Conservation (phyloP, 2,888 invertebrate genomes). For the Notodonta ziczac region DNA sequence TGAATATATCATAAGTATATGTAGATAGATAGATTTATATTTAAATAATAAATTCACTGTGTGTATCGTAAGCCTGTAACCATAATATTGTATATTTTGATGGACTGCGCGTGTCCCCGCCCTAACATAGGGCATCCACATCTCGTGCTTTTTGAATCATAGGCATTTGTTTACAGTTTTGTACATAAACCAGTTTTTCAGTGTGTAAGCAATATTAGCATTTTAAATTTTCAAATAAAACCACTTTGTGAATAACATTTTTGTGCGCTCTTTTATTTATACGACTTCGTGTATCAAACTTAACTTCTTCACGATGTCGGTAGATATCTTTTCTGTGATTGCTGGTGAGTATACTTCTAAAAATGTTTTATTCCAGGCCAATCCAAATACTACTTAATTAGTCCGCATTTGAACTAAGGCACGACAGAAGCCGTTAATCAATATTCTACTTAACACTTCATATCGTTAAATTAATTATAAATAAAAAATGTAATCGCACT, state of each 20-base stretch:
- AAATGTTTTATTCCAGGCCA: too few relatives aligned
- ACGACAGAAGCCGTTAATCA: too few relatives aligned
- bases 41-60: constrained; percentile 54
- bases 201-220: constrained; percentile 76
- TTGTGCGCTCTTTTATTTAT: constrained; percentile 36
- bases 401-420: too few relatives aligned
- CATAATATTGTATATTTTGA: constrained; percentile 41
- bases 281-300: constrained; percentile 9
- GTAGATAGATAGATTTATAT: constrained; percentile 52
- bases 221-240: constrained; percentile 72
- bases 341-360: too few relatives aligned
- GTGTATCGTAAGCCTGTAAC: constrained; percentile 38
- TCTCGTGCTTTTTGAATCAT: not conserved
- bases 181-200: constrained; percentile 59
- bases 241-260: constrained; percentile 68
- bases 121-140: not conserved
- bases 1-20: constrained; percentile 34
- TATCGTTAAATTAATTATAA: too few relatives aligned
- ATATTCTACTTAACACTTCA: too few relatives aligned
- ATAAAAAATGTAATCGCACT: too few relatives aligned
- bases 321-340: too few relatives aligned
- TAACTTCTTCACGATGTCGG: too few relatives aligned
- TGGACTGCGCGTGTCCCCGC: constrained; percentile 12
- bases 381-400: too few relatives aligned
- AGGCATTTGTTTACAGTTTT: constrained; percentile 35